Percentiles rank a stretch among this genome's conserved stretches.
Evolutionary conservation across 2,888 invertebrate genomes (phyloP).

Genomic region (Andrena dorsata): DNA sequence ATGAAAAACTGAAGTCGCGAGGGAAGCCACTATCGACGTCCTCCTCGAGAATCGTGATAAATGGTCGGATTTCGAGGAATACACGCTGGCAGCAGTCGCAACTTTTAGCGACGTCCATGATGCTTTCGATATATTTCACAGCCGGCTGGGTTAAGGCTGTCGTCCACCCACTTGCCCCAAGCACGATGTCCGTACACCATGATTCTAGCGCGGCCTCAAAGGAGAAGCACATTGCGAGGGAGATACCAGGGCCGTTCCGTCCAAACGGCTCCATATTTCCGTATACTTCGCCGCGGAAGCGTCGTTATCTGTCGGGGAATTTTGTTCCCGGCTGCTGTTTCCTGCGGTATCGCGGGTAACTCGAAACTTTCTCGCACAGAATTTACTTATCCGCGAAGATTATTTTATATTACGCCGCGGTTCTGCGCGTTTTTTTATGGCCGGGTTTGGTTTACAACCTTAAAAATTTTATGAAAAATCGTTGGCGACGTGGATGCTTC

Average conservation of each 20-base stretch:
- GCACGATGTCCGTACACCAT: not conserved
- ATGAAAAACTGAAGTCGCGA: conserved; percentile 18
- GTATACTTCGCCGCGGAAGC: conserved; percentile 29
- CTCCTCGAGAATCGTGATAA: conserved; percentile 38
- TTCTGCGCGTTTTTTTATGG: not conserved
- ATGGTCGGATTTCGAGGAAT: conserved; percentile 45
- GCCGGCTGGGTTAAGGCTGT: conserved; percentile 34
- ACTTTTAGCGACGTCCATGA: conserved; percentile 20
- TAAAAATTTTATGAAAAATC: not conserved
- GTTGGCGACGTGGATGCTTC: no score
- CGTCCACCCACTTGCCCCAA: conserved; percentile 27
- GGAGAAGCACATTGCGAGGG: conserved; percentile 19
- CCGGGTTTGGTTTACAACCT: not conserved
- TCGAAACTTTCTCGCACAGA: conserved; percentile 20
- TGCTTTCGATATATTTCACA: conserved; percentile 16
- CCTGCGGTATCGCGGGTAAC: conserved; percentile 22
- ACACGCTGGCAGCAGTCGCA: conserved; percentile 19
- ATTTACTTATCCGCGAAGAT: conserved; percentile 19
- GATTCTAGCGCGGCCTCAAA: conserved; percentile 22
- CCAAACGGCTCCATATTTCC: conserved; percentile 24
- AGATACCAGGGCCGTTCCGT: conserved; percentile 11
- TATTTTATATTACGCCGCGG: not conserved
- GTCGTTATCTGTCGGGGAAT: conserved; percentile 34
- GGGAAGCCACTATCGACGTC: conserved; percentile 6
- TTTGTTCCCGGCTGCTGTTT: conserved; percentile 11